Evolutionary conservation across 2,797 vertebrate genomes (phyloP).

Genomic region (Microhierax caerulescens): DNA sequence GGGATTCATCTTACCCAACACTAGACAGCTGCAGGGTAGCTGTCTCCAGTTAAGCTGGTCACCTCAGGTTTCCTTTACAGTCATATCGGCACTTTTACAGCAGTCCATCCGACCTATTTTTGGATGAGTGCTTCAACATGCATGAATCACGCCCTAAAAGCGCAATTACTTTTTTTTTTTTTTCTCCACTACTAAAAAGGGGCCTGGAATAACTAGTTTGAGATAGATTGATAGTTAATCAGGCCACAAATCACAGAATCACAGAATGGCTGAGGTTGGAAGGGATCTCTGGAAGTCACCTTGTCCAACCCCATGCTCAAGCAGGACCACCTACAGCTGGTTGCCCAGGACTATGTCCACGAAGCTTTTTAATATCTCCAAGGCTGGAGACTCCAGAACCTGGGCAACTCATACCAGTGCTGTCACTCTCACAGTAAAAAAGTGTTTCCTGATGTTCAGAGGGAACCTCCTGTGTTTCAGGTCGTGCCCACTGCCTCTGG

Average conservation of each 20-base stretch:
- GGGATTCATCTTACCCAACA: background rate
- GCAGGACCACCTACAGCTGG: background rate
- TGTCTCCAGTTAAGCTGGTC: background rate
- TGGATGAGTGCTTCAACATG: background rate
- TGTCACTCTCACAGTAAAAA: background rate
- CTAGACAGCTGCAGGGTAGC: background rate
- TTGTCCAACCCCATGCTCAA: background rate
- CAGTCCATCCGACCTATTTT: background rate
- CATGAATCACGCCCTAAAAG: background rate
- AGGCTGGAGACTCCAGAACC: background rate
- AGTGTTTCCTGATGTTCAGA: background rate
- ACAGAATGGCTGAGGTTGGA: background rate
- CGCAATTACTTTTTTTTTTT: background rate
- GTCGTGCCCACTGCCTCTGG: background rate
- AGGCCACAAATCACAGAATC: background rate
- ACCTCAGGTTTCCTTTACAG: slow-evolving; percentile 3
- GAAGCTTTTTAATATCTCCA: background rate
- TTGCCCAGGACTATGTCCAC: background rate
- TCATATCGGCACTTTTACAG: background rate
- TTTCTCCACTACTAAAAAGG: background rate
- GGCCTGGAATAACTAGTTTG: background rate
- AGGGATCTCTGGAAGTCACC: background rate
- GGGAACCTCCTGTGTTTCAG: background rate
- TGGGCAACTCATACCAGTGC: background rate
- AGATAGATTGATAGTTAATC: background rate